phyloP scores from a whole-genome alignment of 2,113 vertebrate genomes.

The Melanocharis versteri region DNA sequence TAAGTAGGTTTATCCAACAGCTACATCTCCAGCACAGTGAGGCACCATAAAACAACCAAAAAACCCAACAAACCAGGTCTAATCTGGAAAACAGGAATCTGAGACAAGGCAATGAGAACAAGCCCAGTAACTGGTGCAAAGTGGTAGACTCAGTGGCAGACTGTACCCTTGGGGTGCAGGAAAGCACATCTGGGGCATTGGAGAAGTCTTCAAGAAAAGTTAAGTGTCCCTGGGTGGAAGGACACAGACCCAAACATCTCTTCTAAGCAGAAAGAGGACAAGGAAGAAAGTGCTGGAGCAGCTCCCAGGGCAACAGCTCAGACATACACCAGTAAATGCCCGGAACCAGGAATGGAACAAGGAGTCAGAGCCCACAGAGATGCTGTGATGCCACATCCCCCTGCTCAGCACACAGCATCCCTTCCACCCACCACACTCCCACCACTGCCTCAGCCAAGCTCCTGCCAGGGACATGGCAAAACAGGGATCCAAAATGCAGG shows the following conservation, averaged over 20 bases:
- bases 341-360: background rate
- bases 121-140: background rate
- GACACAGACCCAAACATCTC: background rate
- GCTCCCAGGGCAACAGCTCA: background rate
- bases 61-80: background rate
- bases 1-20: background rate
- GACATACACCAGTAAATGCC: background rate
- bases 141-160: background rate
- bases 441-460: background rate
- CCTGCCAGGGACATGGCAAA: fast-evolving
- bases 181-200: background rate
- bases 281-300: background rate
- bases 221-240: background rate
- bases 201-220: background rate
- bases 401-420: fast-evolving
- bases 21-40: background rate
- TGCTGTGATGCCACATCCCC: background rate
- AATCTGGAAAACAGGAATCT: background rate
- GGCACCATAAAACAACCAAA: background rate
- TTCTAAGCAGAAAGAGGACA: background rate
- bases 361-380: background rate
- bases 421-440: fast-evolving
- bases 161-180: fast-evolving
- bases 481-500: background rate
- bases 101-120: background rate